Conservation (phyloP, 1,140 invertebrate genomes). For the Polyergus mexicanus region DNA sequence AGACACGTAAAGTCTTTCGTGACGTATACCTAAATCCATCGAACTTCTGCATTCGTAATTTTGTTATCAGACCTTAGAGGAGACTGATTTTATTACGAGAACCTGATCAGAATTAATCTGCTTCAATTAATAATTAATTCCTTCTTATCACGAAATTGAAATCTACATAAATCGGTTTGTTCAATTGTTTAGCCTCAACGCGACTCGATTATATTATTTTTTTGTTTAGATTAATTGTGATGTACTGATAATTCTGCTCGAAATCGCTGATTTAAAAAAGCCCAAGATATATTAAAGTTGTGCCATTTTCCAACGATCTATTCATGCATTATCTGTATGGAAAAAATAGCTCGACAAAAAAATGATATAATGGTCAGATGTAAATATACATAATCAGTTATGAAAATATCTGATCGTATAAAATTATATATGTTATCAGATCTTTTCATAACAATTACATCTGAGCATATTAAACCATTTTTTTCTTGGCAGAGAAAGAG, state of each 20-base stretch:
- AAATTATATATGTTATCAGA: too few relatives aligned
- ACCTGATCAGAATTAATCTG: slow-evolving; percentile 19
- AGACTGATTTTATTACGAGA: not conserved
- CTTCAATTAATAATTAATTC: slow-evolving; percentile 8
- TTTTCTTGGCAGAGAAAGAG: too few relatives aligned
- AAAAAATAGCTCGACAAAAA: not conserved
- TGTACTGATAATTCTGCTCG: not conserved
- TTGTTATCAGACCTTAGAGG: not conserved
- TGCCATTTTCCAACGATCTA: not conserved
- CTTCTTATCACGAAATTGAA: not conserved
- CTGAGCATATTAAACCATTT: too few relatives aligned
- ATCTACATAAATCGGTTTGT: not conserved
- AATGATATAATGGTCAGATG: too few relatives aligned
- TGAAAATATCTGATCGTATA: too few relatives aligned
- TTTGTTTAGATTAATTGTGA: not conserved
- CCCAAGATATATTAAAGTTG: not conserved
- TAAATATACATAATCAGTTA: too few relatives aligned
- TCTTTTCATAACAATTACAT: too few relatives aligned
- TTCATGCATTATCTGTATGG: too few relatives aligned
- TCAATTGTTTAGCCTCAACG: not conserved
- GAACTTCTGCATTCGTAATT: slow-evolving; percentile 12
- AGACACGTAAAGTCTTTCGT: slow-evolving; percentile 28
- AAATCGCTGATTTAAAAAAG: not conserved
- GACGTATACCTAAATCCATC: not conserved
- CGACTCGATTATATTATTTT: not conserved